Base-by-base conservation (phyloP, 1,140 invertebrate species). In the Trichonephila clavata region DNA sequence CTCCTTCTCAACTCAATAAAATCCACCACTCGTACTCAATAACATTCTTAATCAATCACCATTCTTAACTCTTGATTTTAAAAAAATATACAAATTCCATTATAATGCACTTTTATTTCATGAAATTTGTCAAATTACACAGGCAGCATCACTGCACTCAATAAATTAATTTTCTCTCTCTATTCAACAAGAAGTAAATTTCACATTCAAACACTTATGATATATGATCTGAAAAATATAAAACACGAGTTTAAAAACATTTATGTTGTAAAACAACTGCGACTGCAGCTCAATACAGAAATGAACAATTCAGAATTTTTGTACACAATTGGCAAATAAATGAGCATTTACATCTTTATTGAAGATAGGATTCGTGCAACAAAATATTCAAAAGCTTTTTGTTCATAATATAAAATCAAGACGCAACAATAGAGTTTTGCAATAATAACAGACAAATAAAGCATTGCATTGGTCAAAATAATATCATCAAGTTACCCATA, bases 51-150 rank as follows among this genome's bases (percentile, higher is more conserved):
- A 50, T 50, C 50, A 50, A 50, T 10, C 10, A 5, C 10, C 50
- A 50, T 13, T 0, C 50, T 13, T 50, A 7, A 50, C 50, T 13
- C 50, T 50, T 50, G 5, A 0, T 50, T 50, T 50, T 13, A 5
- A 50, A 50, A 5, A 50, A 50, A 50, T 5, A 50, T 13, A 50
- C 16, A 18, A 68, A 24, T 24, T 68, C 65, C 24, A 68, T 77
- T 24, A 57, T 89, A 89, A 89, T 89, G 87, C 87, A 89, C 87
- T 77, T 92, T 92, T 92, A 92, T 92, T 92, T 92, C 68, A 92
- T 90, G 71, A 81, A 60, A 71, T 68, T 80, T 80, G 68, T 90
- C 71, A 81, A 90, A 90, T 90, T 90, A 90, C 88, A 90, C 24
- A 77, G 21, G 24, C 71, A 90, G 71, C 21, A 68, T 18, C 16